phyloP scores from a whole-genome alignment of 2,797 vertebrate genomes.

The Micromesistius poutassou region DNA sequence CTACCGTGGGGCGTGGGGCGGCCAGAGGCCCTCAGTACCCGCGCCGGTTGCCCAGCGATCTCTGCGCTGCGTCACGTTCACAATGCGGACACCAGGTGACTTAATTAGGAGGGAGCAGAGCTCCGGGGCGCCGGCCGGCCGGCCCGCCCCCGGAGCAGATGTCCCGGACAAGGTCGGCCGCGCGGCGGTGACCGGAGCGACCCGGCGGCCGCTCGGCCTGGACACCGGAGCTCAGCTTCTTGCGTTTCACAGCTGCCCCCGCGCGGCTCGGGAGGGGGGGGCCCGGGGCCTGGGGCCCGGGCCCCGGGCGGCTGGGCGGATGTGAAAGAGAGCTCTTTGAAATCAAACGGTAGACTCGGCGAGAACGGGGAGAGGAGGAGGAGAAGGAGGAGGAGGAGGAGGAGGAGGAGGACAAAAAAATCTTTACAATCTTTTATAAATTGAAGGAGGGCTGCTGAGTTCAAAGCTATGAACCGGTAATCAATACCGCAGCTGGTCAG shows the following conservation, averaged over 20 bases:
- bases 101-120: constrained; percentile 71
- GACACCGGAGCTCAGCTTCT: constrained; percentile 49
- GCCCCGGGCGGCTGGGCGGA: constrained; percentile 9
- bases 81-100: constrained; percentile 64
- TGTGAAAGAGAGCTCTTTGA: constrained; percentile 11
- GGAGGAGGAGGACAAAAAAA: constrained; percentile 18
- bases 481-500: constrained; percentile 47
- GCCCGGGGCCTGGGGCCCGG: too few relatives aligned
- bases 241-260: constrained; percentile 34
- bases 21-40: background rate
- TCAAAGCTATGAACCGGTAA: constrained; percentile 51
- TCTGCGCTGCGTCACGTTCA: constrained; percentile 29
- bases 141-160: constrained; percentile 52
- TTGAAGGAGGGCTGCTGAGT: constrained; percentile 34
- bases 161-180: constrained; percentile 66
- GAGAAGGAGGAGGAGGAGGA: too few relatives aligned
- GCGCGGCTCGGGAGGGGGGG: background rate
- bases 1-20: too few relatives aligned
- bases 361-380: background rate
- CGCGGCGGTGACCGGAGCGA: constrained; percentile 47
- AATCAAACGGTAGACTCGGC: constrained; percentile 17
- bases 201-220: constrained; percentile 27
- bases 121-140: constrained; percentile 51
- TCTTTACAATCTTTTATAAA: constrained; percentile 47
- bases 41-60: background rate